Percentiles rank a stretch among this genome's conserved stretches.
phyloP scores from a whole-genome alignment of 2,888 invertebrate species.

The Hydraecia micacea region DNA sequence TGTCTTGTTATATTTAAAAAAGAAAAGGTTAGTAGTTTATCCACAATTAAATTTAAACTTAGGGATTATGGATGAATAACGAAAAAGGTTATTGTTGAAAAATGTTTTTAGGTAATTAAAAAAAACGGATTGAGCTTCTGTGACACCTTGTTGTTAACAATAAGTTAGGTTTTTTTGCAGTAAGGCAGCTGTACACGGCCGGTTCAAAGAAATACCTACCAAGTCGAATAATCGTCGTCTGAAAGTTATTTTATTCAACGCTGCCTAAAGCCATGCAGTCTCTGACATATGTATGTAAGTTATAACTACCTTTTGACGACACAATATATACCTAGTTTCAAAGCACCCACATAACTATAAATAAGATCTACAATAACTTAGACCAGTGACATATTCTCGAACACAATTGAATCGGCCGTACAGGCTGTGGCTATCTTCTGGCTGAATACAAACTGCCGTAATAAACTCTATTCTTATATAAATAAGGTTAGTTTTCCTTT shows the following conservation, averaged over 20 bases:
- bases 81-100: constrained; percentile 89
- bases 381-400: neutral
- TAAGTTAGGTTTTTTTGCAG: constrained; percentile 74
- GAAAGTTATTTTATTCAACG: neutral
- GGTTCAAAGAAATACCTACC: constrained; percentile 3
- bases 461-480: constrained; percentile 64
- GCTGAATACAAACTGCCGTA: constrained; percentile 73
- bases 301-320: too few relatives aligned
- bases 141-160: constrained; percentile 86
- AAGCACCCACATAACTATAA: neutral
- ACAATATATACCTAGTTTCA: neutral
- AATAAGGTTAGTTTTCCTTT: constrained; percentile 71
- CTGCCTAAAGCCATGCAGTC: neutral
- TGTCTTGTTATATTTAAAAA: constrained; percentile 88
- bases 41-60: constrained; percentile 86
- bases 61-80: constrained; percentile 86
- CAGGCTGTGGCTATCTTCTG: constrained; percentile 67
- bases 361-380: neutral
- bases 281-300: neutral
- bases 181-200: constrained; percentile 38
- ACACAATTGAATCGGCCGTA: constrained; percentile 65
- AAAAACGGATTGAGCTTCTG: constrained; percentile 89
- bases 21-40: constrained; percentile 87
- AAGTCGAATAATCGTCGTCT: neutral
- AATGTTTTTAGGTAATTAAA: constrained; percentile 89